Evolutionary conservation across 2,797 vertebrate genomes (phyloP), one percentile per base, ranked within the genome.

Genomic region (Coregonus suidteri): DNA sequence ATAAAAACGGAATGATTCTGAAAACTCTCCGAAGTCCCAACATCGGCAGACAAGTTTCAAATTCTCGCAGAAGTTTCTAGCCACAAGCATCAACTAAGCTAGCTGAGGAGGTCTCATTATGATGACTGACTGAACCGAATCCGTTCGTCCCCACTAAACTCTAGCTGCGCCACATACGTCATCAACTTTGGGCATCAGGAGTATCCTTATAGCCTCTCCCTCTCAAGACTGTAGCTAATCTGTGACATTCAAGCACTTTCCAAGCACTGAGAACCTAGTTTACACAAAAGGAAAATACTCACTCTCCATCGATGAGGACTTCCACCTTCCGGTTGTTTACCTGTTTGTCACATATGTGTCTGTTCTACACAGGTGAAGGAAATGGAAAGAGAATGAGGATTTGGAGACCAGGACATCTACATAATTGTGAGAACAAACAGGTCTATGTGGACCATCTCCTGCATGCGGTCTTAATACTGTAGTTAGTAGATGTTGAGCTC

Each of bases 281-380:
- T 9, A 31, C 35, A 73, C 25, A 4, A 65, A n/a, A 47, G 6
- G 4, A 51, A 56, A 35, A 66, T 11, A 94, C 97, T 97, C 91
- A 99, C 97, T 93, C 90, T 92, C 96, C 95, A 68, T 96, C 87
- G 4, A 94, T 84, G 74, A 99, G 94, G 81, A 97, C 91, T 20
- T 95, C 89, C 71, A 96, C 96, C 15, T 87, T 90, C 6, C 95
- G 95, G 89, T 98, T 98, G 87, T 99, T 99, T 87, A 99, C 96
- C 0, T 97, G 96, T 4, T 93, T 94, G 91, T 99, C 98, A 0
- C 89, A 97, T 89, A 82, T 94, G 85, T 99, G 96, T 71, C 97
- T 93, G 88, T 96, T 96, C 97, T 98, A 82, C 75, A 92, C 81
- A 30, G 80, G 79, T 5, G 4, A 54, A 75, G 30, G 15, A 34